Conservation (phyloP, 2,888 invertebrate species). For the Leptopilina drosophilae region DNA sequence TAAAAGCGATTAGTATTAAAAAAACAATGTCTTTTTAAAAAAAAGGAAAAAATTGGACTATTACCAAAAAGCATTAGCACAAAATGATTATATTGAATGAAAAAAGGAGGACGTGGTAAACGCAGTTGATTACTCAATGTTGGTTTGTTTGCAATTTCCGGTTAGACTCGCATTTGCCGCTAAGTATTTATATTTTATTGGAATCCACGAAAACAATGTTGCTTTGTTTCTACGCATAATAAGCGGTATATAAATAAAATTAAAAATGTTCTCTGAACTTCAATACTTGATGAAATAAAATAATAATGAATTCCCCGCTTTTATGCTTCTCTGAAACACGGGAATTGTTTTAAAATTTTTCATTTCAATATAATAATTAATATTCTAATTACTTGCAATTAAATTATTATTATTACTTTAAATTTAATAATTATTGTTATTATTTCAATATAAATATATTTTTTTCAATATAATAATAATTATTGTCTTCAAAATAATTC, state of each 20-base stretch:
- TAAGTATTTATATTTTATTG: constrained; percentile 35
- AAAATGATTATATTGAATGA: constrained; percentile 23
- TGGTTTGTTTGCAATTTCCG: constrained; percentile 22
- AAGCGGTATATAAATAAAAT: background rate
- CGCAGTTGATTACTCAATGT: constrained; percentile 22
- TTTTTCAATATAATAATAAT: too few species aligned
- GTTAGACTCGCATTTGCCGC: constrained; percentile 21
- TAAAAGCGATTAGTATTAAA: too few species aligned
- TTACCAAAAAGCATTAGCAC: background rate
- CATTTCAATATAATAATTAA: too few species aligned
- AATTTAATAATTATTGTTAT: too few species aligned
- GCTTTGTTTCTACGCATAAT: background rate
- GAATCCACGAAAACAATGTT: background rate
- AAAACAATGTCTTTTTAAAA: too few species aligned
- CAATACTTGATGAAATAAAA: background rate
- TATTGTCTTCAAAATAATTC: too few species aligned
- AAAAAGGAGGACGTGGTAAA: constrained; percentile 28
- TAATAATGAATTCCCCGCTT: too few species aligned
- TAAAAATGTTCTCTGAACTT: background rate
- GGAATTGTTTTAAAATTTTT: too few species aligned
- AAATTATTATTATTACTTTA: too few species aligned
- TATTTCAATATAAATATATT: too few species aligned
- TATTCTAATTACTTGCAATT: too few species aligned
- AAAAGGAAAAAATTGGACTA: background rate
- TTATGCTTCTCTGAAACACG: too few species aligned